Evolutionary conservation across 1,140 invertebrate species (phyloP), one percentile per base, ranked within the genome.

Genomic region (Lucilia cuprina): DNA sequence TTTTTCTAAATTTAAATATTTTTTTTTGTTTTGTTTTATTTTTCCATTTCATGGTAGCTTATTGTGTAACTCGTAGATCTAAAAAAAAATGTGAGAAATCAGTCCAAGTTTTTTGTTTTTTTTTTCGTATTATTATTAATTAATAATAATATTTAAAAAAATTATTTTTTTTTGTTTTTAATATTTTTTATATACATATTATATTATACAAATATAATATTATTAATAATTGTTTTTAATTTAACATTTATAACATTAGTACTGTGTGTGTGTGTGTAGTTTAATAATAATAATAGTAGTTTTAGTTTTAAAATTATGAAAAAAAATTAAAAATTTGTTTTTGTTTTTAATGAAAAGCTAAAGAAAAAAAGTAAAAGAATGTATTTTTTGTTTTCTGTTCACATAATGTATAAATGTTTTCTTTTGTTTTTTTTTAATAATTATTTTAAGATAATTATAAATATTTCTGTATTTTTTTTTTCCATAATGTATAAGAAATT

Each of bases 11-110:
- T 21, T 70, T 70, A 2, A 21, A 21, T 21, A 12, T 80, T 49
- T 80, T 25, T 47, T 50, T 49, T 80, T 21, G 35, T 5, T 55
- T 60, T 21, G 5, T 70, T 70, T 21, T 70, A 12, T 21, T 70
- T n/a, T 80, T 80, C 77, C 77, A 80, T 80, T 80, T 80, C 77
- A 80, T 80, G 77, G 77, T 80, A 49, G 19, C 77, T 80, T 80
- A 80, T 80, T 80, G 77, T 80, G 77, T 80, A 78, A 80, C 77
- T 80, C 77, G 77, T 80, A 80, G 77, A 80, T 80, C 77, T 50
- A 49, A 80, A 78, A 80, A 78, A 70, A 80, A 80, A 80, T 80
- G 77, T 80, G 77, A 80, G 77, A 80, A 80, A 80, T 80, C 77
- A 80, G 77, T 80, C 77, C 77, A 80, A 80, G 77, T 80, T 80